Conservation (phyloP, 2,888 invertebrate species). For the Drosophila infuscata region DNA sequence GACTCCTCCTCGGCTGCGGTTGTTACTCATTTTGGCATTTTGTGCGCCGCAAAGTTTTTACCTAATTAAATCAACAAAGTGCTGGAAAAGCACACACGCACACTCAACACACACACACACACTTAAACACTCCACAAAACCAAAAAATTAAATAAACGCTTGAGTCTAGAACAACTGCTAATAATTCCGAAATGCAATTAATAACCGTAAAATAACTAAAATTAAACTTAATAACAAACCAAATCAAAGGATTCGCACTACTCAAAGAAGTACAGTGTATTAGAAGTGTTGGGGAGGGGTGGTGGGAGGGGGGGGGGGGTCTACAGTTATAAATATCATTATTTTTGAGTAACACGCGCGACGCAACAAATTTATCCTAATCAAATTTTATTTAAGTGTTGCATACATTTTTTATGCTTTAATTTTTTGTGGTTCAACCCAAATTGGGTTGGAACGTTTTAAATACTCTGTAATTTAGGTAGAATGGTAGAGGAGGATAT, state of each 20-base stretch:
- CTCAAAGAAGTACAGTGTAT: not conserved
- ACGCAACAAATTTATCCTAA: conserved; percentile 37
- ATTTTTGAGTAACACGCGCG: conserved; percentile 53
- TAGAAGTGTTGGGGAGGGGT: not conserved
- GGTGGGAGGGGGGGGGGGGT: conserved; percentile 4
- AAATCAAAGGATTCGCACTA: conserved; percentile 11
- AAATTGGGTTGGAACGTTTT: conserved; percentile 45
- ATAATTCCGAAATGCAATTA: conserved; percentile 62
- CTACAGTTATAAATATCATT: conserved; percentile 30
- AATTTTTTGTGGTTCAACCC: not conserved
- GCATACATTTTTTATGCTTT: conserved; percentile 9
- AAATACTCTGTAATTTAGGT: conserved; percentile 11
- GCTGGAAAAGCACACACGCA: conserved; percentile 35
- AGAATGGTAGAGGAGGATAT: not conserved
- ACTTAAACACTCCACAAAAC: not conserved
- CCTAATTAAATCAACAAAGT: conserved; percentile 73
- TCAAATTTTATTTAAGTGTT: conserved; percentile 40
- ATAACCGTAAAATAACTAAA: conserved; percentile 29
- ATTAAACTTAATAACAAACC: conserved; percentile 41
- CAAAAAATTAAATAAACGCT: conserved; percentile 7
- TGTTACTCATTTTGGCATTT: conserved; percentile 70
- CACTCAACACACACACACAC: not conserved
- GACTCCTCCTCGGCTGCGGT: conserved; percentile 41
- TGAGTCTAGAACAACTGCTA: conserved; percentile 28
- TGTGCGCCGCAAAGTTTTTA: conserved; percentile 66